Conservation (phyloP, 2,888 invertebrate species). For the Ptychoptera contaminata region DNA sequence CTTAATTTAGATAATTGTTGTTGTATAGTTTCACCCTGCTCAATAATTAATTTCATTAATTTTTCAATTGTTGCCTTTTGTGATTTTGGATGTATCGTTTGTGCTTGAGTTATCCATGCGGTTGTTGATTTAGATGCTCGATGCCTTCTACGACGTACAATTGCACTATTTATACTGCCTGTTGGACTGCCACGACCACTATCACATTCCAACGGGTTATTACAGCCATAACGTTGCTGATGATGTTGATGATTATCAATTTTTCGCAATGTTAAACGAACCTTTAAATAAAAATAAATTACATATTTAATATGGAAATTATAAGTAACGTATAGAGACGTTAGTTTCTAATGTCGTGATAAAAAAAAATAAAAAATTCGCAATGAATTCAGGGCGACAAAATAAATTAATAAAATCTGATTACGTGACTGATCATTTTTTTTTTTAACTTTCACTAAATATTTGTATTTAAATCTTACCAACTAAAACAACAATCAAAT, state of each 20-base stretch:
- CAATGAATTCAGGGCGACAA: too few relatives aligned
- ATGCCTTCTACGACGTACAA: constrained; percentile 23
- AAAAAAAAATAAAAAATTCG: too few relatives aligned
- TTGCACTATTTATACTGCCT: constrained; percentile 25
- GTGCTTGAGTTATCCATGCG: constrained; percentile 19
- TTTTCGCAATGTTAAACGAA: constrained; percentile 22
- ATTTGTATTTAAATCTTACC: too few relatives aligned
- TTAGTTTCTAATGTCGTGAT: too few relatives aligned
- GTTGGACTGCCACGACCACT: constrained; percentile 30
- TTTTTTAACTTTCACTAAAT: not conserved
- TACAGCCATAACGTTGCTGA: too few relatives aligned
- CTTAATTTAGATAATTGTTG: constrained; percentile 28
- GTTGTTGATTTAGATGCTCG: constrained; percentile 14
- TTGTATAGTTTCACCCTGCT: constrained; percentile 41
- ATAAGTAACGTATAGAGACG: too few relatives aligned
- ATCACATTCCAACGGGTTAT: constrained; percentile 19
- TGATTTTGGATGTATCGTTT: constrained; percentile 26
- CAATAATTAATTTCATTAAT: constrained; percentile 37
- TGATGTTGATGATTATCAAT: constrained; percentile 13
- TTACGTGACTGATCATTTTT: not conserved
- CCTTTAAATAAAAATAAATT: too few relatives aligned
- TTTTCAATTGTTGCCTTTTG: constrained; percentile 31
- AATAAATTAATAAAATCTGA: constrained; percentile 1
- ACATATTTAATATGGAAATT: too few relatives aligned
- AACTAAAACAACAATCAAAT: too few relatives aligned